Percentiles rank a stretch among this genome's conserved stretches.
These are phyloP conservation scores for Dynastes tityus DNA, from an alignment of 2,888 invertebrate genomes.

Conservation along the genomic window DNA sequence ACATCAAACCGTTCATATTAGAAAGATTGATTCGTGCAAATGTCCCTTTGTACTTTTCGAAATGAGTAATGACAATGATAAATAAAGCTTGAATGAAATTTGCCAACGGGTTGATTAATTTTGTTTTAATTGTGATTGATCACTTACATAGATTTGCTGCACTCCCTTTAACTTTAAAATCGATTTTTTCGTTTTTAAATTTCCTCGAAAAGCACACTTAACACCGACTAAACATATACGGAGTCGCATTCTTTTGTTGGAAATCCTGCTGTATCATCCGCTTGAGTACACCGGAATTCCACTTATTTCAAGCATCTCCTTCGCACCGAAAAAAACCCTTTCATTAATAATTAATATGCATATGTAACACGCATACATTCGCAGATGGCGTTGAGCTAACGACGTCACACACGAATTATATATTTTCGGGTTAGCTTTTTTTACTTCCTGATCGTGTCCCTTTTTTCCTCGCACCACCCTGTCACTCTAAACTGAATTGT, in stretches of 20 bases:
- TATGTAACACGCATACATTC: neutral
- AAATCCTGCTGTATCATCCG: constrained; percentile 4
- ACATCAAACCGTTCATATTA: constrained; percentile 9
- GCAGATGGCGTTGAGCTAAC: neutral
- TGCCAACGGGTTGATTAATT: constrained; percentile 32
- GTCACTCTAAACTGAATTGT: neutral
- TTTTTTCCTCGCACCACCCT: neutral
- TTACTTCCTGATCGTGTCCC: neutral
- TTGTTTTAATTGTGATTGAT: constrained; percentile 41
- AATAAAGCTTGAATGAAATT: constrained; percentile 34
- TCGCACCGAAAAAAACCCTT: neutral
- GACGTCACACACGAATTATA: neutral
- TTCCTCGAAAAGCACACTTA: neutral
- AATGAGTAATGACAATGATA: constrained; percentile 37
- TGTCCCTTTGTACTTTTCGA: constrained; percentile 30
- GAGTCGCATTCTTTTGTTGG: constrained; percentile 2
- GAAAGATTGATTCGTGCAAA: constrained; percentile 32
- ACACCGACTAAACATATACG: neutral
- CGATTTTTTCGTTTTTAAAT: constrained; percentile 7
- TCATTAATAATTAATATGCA: constrained; percentile 14
- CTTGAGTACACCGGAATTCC: constrained; percentile 24
- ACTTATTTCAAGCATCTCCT: constrained; percentile 11
- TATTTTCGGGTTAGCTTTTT: neutral
- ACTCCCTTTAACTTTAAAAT: neutral
- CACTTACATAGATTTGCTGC: constrained; percentile 2